Evolutionary conservation across 2,797 vertebrate genomes (phyloP).

Genomic region (Malurus leucopterus): DNA sequence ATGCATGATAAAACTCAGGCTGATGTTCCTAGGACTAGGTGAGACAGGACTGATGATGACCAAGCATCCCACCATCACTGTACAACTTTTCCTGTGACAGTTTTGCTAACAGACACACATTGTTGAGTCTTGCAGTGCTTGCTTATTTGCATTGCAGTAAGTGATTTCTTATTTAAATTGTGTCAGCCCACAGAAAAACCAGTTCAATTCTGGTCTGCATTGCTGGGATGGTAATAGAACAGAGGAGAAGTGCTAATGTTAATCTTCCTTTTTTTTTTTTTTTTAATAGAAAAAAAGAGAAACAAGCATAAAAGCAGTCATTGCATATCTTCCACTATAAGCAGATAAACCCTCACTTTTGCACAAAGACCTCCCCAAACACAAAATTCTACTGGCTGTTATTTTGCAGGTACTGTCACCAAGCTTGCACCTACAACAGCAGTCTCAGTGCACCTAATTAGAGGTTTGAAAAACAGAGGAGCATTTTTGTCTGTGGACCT

Average conservation of each 20-base stretch:
- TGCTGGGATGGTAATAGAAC: background rate
- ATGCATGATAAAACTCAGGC: background rate
- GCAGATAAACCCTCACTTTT: background rate
- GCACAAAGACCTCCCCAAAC: background rate
- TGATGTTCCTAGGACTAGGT: background rate
- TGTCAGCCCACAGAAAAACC: slow-evolving; percentile 38
- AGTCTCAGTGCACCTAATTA: background rate
- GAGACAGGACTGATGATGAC: background rate
- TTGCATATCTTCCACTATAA: background rate
- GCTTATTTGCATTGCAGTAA: background rate
- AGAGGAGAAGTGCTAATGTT: background rate
- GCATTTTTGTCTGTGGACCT: background rate
- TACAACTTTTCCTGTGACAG: background rate
- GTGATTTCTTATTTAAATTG: slow-evolving; percentile 3
- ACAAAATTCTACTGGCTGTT: background rate
- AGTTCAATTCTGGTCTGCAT: slow-evolving; percentile 23
- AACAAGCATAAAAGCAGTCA: background rate
- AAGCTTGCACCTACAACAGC: background rate
- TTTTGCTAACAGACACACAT: background rate
- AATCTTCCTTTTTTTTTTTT: background rate
- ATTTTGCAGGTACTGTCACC: background rate
- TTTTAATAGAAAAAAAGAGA: background rate
- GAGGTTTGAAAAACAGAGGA: background rate
- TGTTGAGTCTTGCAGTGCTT: background rate
- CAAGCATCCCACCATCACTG: background rate